These are phyloP conservation scores for Cacatua alba DNA, from an alignment of 2,113 vertebrate species.

Conservation along the genomic window DNA sequence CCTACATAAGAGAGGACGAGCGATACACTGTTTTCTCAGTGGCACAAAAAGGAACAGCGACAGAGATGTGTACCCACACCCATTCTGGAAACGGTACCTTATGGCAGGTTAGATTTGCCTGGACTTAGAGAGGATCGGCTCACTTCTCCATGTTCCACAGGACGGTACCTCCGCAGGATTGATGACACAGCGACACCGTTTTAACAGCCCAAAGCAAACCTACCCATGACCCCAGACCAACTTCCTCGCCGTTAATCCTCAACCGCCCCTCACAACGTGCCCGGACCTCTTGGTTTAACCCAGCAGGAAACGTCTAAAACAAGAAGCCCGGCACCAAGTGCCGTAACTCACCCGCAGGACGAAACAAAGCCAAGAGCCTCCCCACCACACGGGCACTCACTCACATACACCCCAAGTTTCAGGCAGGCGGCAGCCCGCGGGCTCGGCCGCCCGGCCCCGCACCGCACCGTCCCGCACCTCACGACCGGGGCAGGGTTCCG, in stretches of 20 bases:
- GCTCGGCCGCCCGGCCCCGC: background rate
- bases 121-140: background rate
- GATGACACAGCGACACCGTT: background rate
- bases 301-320: fast-evolving
- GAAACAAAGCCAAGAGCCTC: background rate
- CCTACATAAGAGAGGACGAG: fast-evolving
- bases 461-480: background rate
- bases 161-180: background rate
- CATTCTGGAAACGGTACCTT: background rate
- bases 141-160: background rate
- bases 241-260: background rate
- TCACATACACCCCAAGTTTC: background rate
- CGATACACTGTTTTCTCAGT: background rate
- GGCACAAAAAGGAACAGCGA: background rate
- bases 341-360: background rate
- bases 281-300: background rate
- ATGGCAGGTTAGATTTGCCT: fast-evolving
- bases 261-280: background rate
- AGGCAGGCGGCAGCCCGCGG: background rate
- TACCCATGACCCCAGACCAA: background rate
- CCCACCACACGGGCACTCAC: background rate
- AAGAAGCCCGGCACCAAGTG: background rate
- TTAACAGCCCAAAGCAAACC: background rate
- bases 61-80: background rate
- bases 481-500: background rate